phyloP scores from a whole-genome alignment of 2,113 vertebrate species.

The Equus quagga region DNA sequence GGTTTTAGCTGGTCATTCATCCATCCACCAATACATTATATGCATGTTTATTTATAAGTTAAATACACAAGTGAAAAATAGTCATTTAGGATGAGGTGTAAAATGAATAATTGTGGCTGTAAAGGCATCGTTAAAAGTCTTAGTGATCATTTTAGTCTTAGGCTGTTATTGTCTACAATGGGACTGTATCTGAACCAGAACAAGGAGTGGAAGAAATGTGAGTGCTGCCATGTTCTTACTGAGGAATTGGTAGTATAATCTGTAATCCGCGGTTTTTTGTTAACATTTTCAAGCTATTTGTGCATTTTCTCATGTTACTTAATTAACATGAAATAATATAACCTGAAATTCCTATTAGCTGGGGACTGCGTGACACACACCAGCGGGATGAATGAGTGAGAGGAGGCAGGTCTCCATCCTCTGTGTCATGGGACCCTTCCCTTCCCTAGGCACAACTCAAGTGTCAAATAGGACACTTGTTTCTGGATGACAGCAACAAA shows the following conservation, averaged over 20 bases:
- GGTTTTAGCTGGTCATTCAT: neutral
- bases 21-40: neutral
- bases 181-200: neutral
- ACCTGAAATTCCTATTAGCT: neutral
- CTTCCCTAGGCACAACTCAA: neutral
- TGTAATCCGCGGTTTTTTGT: neutral
- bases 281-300: neutral
- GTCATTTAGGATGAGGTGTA: too few species aligned
- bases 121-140: neutral
- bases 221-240: neutral
- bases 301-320: neutral
- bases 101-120: neutral
- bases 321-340: neutral
- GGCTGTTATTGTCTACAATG: neutral
- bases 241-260: neutral
- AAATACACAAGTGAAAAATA: neutral
- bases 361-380: too few species aligned
- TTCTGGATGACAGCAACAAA: neutral
- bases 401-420: too few species aligned
- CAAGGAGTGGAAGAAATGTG: neutral
- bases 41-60: neutral
- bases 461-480: neutral
- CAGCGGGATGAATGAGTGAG: rapidly evolving
- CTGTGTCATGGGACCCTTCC: too few species aligned
- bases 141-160: neutral